phyloP scores from a whole-genome alignment of 2,888 invertebrate species.

The Xylocampa areola region DNA sequence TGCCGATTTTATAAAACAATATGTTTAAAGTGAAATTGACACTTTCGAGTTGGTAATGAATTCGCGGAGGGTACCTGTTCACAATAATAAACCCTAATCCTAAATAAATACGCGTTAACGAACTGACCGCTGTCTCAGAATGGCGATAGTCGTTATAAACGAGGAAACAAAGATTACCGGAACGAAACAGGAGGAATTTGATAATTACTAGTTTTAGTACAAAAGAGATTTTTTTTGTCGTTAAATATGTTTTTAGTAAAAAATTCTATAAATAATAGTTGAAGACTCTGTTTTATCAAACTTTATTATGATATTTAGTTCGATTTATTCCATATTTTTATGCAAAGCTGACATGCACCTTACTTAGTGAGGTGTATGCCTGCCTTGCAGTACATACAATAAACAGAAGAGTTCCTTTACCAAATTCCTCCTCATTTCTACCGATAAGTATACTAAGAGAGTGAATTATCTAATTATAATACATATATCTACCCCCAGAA shows the following conservation, averaged over 20 bases:
- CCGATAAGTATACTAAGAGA: slow-evolving; percentile 53
- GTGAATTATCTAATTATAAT: slow-evolving; percentile 63
- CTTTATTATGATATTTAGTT: slow-evolving; percentile 56
- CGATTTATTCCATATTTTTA: slow-evolving; percentile 38
- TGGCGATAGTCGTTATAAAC: slow-evolving; percentile 52
- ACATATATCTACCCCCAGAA: slow-evolving; percentile 45
- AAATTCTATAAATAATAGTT: slow-evolving; percentile 49
- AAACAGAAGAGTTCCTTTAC: slow-evolving; percentile 28
- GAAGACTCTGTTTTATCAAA: slow-evolving; percentile 47
- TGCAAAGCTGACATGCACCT: slow-evolving; percentile 39
- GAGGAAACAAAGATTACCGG: slow-evolving; percentile 53
- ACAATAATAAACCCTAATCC: slow-evolving; percentile 59
- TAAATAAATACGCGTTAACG: slow-evolving; percentile 63
- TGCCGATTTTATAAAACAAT: slow-evolving; percentile 43
- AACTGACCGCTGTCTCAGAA: slow-evolving; percentile 47
- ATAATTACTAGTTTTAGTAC: slow-evolving; percentile 32
- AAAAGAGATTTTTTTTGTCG: slow-evolving; percentile 21
- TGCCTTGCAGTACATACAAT: slow-evolving; percentile 40
- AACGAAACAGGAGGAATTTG: slow-evolving; percentile 44
- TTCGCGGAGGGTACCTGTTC: slow-evolving; percentile 63
- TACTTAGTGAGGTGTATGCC: slow-evolving; percentile 16
- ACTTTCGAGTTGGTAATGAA: slow-evolving; percentile 49
- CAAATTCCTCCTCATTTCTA: slow-evolving; percentile 51
- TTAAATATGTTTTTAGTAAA: slow-evolving; percentile 42
- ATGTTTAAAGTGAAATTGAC: slow-evolving; percentile 54